Conservation (phyloP, 1,140 invertebrate genomes). For the Brachystomella parvula region DNA sequence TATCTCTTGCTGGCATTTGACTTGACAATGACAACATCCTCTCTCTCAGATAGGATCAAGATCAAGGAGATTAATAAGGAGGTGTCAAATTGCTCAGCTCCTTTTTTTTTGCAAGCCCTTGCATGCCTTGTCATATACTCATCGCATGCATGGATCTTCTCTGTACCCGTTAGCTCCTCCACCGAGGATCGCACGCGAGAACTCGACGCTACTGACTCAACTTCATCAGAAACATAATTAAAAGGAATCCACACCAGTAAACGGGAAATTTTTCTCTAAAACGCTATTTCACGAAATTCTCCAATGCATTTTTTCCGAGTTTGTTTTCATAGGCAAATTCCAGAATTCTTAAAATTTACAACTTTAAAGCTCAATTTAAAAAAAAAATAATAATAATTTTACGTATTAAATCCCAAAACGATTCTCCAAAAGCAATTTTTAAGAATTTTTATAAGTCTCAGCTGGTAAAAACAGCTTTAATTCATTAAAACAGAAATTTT, state of each 20-base stretch:
- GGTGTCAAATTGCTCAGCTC: slow-evolving; percentile 6
- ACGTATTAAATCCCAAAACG: too few species aligned
- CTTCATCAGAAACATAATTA: background rate
- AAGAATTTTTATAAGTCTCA: too few species aligned
- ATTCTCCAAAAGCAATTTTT: too few species aligned
- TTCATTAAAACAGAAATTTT: too few species aligned
- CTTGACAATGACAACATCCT: slow-evolving; percentile 1
- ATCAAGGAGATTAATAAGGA: slow-evolving; percentile 8
- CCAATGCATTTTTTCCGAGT: background rate
- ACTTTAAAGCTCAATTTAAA: too few species aligned
- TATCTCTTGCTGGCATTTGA: background rate
- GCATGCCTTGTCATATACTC: background rate
- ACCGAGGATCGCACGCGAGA: background rate
- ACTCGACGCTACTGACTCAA: background rate
- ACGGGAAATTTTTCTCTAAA: too few species aligned
- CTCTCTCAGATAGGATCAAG: background rate
- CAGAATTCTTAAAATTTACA: background rate
- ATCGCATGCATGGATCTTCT: background rate
- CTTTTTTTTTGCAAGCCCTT: background rate
- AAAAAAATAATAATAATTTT: too few species aligned
- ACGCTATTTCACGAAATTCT: background rate
- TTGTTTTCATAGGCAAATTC: background rate
- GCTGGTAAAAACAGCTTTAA: too few species aligned
- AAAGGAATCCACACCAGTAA: too few species aligned
- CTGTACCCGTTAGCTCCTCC: slow-evolving; percentile 1